Evolutionary conservation across 1,140 invertebrate genomes (phyloP).

Genomic region (Bacillus rossius): DNA sequence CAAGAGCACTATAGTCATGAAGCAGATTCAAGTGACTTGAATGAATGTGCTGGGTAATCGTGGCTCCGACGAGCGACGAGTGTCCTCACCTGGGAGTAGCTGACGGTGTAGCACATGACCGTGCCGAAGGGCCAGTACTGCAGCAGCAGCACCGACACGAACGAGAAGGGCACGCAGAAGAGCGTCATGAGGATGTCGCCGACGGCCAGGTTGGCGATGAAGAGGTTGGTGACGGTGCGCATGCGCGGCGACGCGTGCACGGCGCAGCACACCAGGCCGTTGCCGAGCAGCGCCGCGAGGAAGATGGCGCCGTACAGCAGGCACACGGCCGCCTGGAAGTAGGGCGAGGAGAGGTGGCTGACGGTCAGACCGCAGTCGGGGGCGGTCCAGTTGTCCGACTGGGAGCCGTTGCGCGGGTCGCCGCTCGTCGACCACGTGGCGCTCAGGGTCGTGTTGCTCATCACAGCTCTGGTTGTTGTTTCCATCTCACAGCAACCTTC

Average conservation of each 20-base stretch:
- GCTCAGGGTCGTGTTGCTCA: too few relatives aligned
- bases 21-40: too few relatives aligned
- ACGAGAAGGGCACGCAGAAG: slow-evolving; percentile 83
- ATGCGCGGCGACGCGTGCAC: slow-evolving; percentile 70
- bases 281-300: slow-evolving; percentile 67
- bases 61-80: too few relatives aligned
- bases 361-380: too few relatives aligned
- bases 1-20: too few relatives aligned
- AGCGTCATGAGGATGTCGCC: slow-evolving; percentile 81
- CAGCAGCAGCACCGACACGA: slow-evolving; percentile 64
- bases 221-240: slow-evolving; percentile 83
- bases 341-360: slow-evolving; percentile 25
- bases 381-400: too few relatives aligned
- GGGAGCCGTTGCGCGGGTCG: too few relatives aligned
- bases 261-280: slow-evolving; percentile 76
- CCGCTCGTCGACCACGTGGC: too few relatives aligned
- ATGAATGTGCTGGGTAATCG: too few relatives aligned
- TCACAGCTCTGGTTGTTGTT: too few relatives aligned
- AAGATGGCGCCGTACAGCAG: slow-evolving; percentile 69
- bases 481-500: too few relatives aligned
- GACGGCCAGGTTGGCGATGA: slow-evolving; percentile 79
- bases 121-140: slow-evolving; percentile 81
- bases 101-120: slow-evolving; percentile 68
- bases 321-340: slow-evolving; percentile 61
- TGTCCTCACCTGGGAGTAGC: slow-evolving; percentile 53